phyloP scores from a whole-genome alignment of 2,113 vertebrate genomes.

The Myrmecophaga tridactyla region DNA sequence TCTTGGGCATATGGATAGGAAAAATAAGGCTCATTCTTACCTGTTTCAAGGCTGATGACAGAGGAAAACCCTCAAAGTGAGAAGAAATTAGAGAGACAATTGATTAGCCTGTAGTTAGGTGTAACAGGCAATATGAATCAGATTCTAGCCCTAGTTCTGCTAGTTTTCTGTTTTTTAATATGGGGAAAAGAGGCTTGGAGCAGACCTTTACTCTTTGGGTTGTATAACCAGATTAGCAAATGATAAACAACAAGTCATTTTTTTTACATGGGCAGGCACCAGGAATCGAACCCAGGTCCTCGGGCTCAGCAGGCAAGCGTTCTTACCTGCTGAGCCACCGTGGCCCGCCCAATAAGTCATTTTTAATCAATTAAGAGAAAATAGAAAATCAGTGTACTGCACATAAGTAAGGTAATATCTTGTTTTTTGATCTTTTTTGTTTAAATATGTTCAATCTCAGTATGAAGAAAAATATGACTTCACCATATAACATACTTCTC shows the following conservation, averaged over 20 bases:
- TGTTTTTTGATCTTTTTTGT: not conserved
- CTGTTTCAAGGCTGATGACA: constrained; percentile 36
- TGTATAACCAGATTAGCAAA: not conserved
- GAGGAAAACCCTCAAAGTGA: not conserved
- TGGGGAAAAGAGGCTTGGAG: not conserved
- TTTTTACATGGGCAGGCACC: too few species aligned
- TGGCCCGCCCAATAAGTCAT: too few species aligned
- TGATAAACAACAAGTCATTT: not conserved
- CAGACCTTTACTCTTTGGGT: not conserved
- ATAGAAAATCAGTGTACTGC: not conserved
- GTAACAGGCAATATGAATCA: not conserved
- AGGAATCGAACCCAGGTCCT: too few species aligned
- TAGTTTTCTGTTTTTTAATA: constrained; percentile 11
- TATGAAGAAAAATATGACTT: not conserved
- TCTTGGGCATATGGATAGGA: not conserved
- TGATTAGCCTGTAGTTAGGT: not conserved
- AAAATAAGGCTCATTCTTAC: not conserved
- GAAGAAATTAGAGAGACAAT: not conserved
- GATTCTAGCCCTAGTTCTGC: not conserved
- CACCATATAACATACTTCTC: not conserved
- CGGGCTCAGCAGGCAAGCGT: too few species aligned
- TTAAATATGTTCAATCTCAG: not conserved
- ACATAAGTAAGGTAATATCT: not conserved
- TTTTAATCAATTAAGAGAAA: constrained; percentile 1
- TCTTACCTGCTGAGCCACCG: too few species aligned